Conservation (phyloP, 2,113 vertebrate genomes). For the Camelus bactrianus region DNA sequence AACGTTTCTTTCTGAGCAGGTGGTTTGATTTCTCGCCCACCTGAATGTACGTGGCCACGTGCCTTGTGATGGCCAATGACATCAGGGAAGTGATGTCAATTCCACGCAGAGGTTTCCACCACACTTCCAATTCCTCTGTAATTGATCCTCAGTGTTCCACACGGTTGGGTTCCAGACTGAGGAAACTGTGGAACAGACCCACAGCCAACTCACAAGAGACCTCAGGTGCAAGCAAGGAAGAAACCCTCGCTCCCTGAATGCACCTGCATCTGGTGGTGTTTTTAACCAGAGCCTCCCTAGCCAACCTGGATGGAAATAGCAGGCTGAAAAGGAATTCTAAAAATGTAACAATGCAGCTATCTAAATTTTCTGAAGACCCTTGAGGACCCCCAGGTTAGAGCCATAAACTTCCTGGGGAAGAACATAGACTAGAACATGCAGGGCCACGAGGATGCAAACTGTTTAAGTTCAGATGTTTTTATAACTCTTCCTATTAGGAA, state of each 20-base stretch:
- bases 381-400: background rate
- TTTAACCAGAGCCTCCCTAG: background rate
- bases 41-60: background rate
- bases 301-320: background rate
- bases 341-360: background rate
- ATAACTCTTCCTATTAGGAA: background rate
- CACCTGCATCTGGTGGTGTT: background rate
- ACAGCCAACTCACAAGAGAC: background rate
- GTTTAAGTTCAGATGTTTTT: background rate
- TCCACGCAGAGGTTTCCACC: background rate
- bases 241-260: background rate
- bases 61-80: background rate
- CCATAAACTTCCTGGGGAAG: background rate
- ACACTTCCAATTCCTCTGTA: background rate
- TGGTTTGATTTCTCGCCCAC: background rate
- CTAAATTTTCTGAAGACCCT: background rate
- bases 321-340: background rate
- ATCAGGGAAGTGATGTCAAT: background rate
- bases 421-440: background rate
- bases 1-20: background rate
- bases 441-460: background rate
- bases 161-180: background rate
- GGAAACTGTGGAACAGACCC: background rate
- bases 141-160: fast-evolving
- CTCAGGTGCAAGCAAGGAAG: background rate